phyloP scores from a whole-genome alignment of 2,113 vertebrate species.

The Gavialis gangeticus region DNA sequence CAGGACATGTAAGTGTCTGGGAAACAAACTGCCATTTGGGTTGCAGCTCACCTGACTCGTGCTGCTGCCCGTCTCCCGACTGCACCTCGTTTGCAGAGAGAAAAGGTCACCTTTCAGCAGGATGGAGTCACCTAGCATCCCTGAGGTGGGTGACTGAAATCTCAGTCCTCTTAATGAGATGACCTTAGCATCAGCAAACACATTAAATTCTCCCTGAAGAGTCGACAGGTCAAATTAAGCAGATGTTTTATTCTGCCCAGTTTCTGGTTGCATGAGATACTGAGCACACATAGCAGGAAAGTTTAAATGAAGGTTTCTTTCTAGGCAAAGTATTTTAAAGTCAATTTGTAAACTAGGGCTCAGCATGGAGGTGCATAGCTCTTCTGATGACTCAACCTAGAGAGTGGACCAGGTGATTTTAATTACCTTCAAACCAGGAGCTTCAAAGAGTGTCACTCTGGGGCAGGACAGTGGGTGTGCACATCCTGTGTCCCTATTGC shows the following conservation, averaged over 20 bases:
- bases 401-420: not conserved
- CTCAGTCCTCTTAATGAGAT: slow-evolving; percentile 66
- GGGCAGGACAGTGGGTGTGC: not conserved
- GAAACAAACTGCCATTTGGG: slow-evolving; percentile 45
- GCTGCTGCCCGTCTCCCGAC: slow-evolving; percentile 25
- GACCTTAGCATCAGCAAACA: slow-evolving; percentile 20
- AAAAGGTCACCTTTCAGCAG: slow-evolving; percentile 76
- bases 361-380: not conserved
- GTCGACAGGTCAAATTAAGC: slow-evolving; percentile 51
- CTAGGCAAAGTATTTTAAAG: not conserved
- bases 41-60: not conserved
- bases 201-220: slow-evolving; percentile 12
- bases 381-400: accelerated
- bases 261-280: not conserved
- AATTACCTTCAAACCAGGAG: not conserved
- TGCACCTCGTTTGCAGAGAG: not conserved
- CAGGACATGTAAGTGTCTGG: slow-evolving; percentile 67
- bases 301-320: not conserved
- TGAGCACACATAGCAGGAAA: accelerated
- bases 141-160: not conserved
- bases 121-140: slow-evolving; percentile 46
- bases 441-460: not conserved
- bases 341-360: not conserved
- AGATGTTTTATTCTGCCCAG: slow-evolving; percentile 21
- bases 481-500: not conserved